These are phyloP conservation scores for Synergus japonicus DNA, from an alignment of 2,888 invertebrate genomes.

Conservation along the genomic window DNA sequence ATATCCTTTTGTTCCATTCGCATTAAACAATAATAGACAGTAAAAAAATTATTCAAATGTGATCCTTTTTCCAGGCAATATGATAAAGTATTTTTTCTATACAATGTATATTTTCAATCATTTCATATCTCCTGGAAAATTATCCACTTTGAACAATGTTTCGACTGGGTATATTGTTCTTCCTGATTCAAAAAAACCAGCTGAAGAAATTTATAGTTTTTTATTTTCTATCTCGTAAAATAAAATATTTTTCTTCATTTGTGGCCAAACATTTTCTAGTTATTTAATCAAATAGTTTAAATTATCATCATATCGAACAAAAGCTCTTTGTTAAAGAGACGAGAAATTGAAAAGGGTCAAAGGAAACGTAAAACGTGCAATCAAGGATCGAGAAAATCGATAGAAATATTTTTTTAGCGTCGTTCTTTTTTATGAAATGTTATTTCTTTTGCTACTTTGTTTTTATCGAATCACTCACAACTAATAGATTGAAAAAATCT, in stretches of 20 bases:
- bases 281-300: not conserved
- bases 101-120: too few species aligned
- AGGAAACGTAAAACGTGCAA: not conserved
- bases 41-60: not conserved
- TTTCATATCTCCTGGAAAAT: too few species aligned
- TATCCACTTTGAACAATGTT: not conserved
- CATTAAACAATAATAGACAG: not conserved
- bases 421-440: not conserved
- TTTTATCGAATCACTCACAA: not conserved
- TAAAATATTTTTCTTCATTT: not conserved
- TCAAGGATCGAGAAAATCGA: not conserved
- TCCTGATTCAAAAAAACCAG: not conserved
- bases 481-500: not conserved
- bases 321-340: not conserved
- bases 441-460: not conserved
- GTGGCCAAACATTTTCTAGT: too few species aligned
- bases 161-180: not conserved
- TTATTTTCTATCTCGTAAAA: not conserved
- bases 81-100: too few species aligned
- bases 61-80: too few species aligned
- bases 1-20: not conserved
- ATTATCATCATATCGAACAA: not conserved
- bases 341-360: not conserved
- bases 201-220: not conserved
- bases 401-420: not conserved